These are phyloP conservation scores for Drosophila kokeensis DNA, from an alignment of 2,888 invertebrate species.

Conservation along the genomic window DNA sequence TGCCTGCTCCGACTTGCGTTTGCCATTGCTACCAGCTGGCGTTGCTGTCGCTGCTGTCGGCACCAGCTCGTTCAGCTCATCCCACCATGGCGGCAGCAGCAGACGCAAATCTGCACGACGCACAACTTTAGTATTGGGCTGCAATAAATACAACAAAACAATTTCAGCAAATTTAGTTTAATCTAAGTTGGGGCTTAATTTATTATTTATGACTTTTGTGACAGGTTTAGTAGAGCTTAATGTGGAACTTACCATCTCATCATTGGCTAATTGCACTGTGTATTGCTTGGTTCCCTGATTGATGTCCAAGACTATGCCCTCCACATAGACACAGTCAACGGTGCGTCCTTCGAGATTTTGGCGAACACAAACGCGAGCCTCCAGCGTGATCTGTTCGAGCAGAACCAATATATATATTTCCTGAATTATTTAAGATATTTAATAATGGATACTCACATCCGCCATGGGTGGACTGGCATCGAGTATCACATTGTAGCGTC, in stretches of 20 bases:
- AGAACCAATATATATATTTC: not conserved
- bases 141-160: not conserved
- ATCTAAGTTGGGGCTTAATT: too few species aligned
- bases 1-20: constrained; percentile 41
- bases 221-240: too few species aligned
- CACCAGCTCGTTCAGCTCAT: constrained; percentile 92
- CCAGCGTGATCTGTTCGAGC: constrained; percentile 89
- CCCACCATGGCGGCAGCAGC: constrained; percentile 97
- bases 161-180: not conserved
- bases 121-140: constrained; percentile 86
- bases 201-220: too few species aligned
- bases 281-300: constrained; percentile 89
- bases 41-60: constrained; percentile 46
- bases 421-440: not conserved
- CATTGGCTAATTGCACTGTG: constrained; percentile 87
- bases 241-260: constrained; percentile 82
- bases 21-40: constrained; percentile 38
- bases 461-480: constrained; percentile 95
- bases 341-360: constrained; percentile 87
- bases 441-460: constrained; percentile 86
- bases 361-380: constrained; percentile 92
- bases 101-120: constrained; percentile 96
- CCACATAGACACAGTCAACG: constrained; percentile 91
- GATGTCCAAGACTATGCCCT: constrained; percentile 92
- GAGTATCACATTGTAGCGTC: constrained; percentile 94